Evolutionary conservation across 1,140 invertebrate species (phyloP).

Genomic region (Psix sp.): DNA sequence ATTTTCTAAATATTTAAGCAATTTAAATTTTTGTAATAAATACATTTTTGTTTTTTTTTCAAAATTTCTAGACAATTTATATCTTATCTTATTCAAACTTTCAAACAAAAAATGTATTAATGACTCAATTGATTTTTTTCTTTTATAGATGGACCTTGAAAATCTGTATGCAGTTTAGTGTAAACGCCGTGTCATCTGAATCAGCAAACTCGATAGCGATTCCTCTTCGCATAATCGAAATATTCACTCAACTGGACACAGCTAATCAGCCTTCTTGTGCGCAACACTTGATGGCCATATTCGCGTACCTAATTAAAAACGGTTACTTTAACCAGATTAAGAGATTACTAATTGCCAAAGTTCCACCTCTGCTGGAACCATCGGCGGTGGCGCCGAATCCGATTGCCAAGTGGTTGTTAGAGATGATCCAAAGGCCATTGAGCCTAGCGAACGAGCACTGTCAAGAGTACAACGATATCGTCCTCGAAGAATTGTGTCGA

Average conservation of each 20-base stretch:
- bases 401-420: slow-evolving; percentile 84
- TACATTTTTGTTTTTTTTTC: too few relatives aligned
- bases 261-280: too few relatives aligned
- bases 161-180: slow-evolving; percentile 68
- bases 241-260: slow-evolving; percentile 83
- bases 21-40: too few relatives aligned
- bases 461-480: slow-evolving; percentile 69
- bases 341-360: slow-evolving; percentile 83
- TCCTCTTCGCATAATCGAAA: slow-evolving; percentile 86
- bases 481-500: slow-evolving; percentile 66
- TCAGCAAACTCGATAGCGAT: slow-evolving; percentile 81
- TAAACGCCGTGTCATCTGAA: slow-evolving; percentile 67
- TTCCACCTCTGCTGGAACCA: slow-evolving; percentile 84
- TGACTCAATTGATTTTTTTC: too few relatives aligned
- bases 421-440: slow-evolving; percentile 86
- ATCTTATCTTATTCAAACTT: too few relatives aligned
- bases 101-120: too few relatives aligned
- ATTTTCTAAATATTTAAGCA: too few relatives aligned
- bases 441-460: slow-evolving; percentile 70
- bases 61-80: too few relatives aligned
- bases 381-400: slow-evolving; percentile 84
- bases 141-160: slow-evolving; percentile 67
- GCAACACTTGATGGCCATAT: slow-evolving; percentile 66
- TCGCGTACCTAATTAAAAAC: slow-evolving; percentile 71
- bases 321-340: slow-evolving; percentile 86